These are phyloP conservation scores for Hipposideros larvatus DNA, from an alignment of 2,797 vertebrate genomes.

Conservation along the genomic window DNA sequence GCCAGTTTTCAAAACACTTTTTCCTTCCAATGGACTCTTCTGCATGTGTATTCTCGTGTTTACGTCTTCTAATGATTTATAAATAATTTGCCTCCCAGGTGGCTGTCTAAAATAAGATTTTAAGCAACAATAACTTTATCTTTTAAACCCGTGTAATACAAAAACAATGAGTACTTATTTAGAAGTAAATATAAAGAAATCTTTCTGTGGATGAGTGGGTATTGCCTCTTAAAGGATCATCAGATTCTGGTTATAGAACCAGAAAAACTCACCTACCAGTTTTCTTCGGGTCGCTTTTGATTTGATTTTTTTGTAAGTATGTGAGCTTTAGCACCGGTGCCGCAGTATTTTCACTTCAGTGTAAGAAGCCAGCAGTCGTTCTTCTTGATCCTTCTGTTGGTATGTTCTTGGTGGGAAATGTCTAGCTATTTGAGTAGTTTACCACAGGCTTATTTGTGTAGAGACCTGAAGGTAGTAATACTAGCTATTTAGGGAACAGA, in stretches of 20 bases:
- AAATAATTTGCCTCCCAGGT: neutral
- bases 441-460: slow-evolving; percentile 25
- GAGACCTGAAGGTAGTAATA: neutral
- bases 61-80: neutral
- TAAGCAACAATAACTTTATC: slow-evolving; percentile 32
- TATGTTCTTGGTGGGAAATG: neutral
- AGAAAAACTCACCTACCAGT: neutral
- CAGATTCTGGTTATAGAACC: neutral
- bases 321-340: neutral
- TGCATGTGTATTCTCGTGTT: neutral
- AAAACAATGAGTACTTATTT: neutral
- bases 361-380: neutral
- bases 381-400: slow-evolving; percentile 36
- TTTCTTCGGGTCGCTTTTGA: slow-evolving; percentile 1
- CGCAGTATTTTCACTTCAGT: neutral
- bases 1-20: slow-evolving; percentile 7
- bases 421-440: slow-evolving; percentile 36
- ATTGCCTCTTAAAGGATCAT: neutral
- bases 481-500: neutral
- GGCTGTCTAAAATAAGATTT: slow-evolving; percentile 33
- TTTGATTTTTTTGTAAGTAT: neutral
- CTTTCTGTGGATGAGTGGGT: neutral
- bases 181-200: slow-evolving; percentile 21
- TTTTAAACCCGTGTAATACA: slow-evolving; percentile 4
- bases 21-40: neutral